phyloP scores from a whole-genome alignment of 1,140 invertebrate species.

The Caenorhabditis latens region DNA sequence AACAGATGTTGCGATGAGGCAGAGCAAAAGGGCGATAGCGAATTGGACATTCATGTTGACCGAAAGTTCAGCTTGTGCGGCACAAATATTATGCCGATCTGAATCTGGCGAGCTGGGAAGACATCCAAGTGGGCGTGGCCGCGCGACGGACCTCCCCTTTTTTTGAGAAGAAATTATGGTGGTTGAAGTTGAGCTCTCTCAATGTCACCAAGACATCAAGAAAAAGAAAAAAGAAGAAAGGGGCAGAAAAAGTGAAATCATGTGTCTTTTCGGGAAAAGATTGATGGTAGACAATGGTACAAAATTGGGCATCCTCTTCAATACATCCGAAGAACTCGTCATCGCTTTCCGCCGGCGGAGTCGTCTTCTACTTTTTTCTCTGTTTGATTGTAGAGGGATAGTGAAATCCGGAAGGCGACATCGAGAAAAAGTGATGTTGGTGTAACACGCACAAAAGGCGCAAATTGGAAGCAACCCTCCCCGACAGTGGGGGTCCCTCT shows the following conservation, averaged over 20 bases:
- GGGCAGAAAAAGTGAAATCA: constrained; percentile 38
- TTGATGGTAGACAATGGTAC: constrained; percentile 52
- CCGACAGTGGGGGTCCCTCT: constrained; percentile 20
- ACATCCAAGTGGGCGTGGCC: constrained; percentile 18
- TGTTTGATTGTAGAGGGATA: constrained; percentile 35
- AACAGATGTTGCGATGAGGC: constrained; percentile 37
- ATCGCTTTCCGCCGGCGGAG: constrained; percentile 36
- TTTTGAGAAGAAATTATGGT: constrained; percentile 48
- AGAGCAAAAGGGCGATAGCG: constrained; percentile 28
- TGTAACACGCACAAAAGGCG: constrained; percentile 51
- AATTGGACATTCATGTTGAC: constrained; percentile 32
- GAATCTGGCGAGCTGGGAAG: constrained; percentile 29
- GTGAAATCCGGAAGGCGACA: constrained; percentile 23
- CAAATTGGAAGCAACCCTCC: constrained; percentile 12
- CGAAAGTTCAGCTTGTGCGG: constrained; percentile 50
- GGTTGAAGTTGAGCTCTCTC: constrained; percentile 26
- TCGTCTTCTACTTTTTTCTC: neutral
- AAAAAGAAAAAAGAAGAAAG: neutral
- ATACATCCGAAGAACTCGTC: constrained; percentile 23
- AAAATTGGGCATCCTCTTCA: constrained; percentile 28
- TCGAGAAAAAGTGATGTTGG: constrained; percentile 41
- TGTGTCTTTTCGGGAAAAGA: constrained; percentile 41
- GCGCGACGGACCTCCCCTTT: constrained; percentile 14
- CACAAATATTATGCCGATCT: constrained; percentile 41
- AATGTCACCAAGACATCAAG: constrained; percentile 20